Evolutionary conservation across 2,113 vertebrate genomes (phyloP), one percentile per base, ranked within the genome.

Genomic region (Psophia crepitans): DNA sequence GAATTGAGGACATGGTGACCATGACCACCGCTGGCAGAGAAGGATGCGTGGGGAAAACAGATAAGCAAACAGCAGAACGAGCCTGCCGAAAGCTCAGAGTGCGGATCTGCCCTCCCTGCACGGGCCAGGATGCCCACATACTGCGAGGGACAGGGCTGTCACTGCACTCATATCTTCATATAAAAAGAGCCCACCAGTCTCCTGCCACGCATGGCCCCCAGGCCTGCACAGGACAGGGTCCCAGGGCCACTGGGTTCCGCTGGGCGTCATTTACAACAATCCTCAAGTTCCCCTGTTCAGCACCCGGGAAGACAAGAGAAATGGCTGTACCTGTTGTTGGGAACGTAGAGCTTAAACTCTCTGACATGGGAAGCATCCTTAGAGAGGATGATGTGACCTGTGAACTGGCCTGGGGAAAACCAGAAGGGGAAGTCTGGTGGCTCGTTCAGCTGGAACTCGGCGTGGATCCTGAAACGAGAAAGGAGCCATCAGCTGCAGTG

Each of bases 331-430:
- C 99, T 99, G 98, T 99, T 98, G 95, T 97, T 99, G 53, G 99
- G 99, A 68, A 99, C 99, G 3, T 98, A 99, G 86, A 99, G 98
- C 91, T 98, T 98, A 95, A 99, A 99, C 86, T 99, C 98, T 2
- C 99, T 98, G 80, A 99, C 79, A 0, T 99, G 99, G 73, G 99
- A 99, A 4, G 99, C 98, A 8, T 99, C 99, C 97, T 98, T 99
- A 54, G 99, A 99, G 76, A 99, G 97, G 89, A 99, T 35, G n/a
- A 99, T 94, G 96, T 99, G 98, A 27, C 99, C 99, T 0, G 99
- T 99, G 96, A 99, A 99, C 98, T 99, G 99, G 21, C 98, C 99
- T 0, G 99, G 99, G 3, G 99, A 99, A 96, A 99, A 99, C 99
- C 99, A 99, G 98, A 99, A 99, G 28, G 99, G 99, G 91, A 99